Evolutionary conservation across 2,888 invertebrate genomes (phyloP), one percentile per base, ranked within the genome.

Genomic region (Trichogramma evanescens): DNA sequence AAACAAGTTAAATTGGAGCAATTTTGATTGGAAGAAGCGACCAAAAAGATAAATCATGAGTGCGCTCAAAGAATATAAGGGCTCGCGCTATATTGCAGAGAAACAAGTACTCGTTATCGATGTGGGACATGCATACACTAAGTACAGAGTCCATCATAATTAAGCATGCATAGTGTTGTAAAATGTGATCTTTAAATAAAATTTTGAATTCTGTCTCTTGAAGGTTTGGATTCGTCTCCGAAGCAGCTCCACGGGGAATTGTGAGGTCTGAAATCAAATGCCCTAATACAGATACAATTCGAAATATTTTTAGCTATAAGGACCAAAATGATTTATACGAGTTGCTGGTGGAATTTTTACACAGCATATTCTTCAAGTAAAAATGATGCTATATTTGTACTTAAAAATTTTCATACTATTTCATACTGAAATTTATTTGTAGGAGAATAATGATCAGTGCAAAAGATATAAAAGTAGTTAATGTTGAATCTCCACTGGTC

Each of bases 151-250:
- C 5, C 38, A 56, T 38, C 10, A 42, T 9, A 43, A 50, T 43
- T n/a, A 9, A 26, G 4, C 5, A 50, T 51, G 6, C 40, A 42
- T 45, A 50, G n/a, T 50, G 9, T 56, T 46, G 39, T 50, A n/a
- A 52, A 39, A 26, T 43, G 45, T 7, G 9, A 38, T 56, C 42
- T 50, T 43, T 38, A 41, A 42, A 40, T 41, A 43, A 48, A 46
- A 41, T 26, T 50, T 26, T 26, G 26, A 26, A 26, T 26, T 26
- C 56, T 42, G 50, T 59, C 8, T 45, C 3, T n/a, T 38, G 40
- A 67, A 95, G 95, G 79, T 89, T 93, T 77, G 96, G 96, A 40
- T 93, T 95, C 79, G 90, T 92, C 41, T 92, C 93, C 7, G 96
- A 97, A 79, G 83, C 87, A 54, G 86, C 89, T 45, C 96, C 96